Evolutionary conservation across 1,140 invertebrate genomes (phyloP).

Genomic region (Mycetomoellerius zeteki): DNA sequence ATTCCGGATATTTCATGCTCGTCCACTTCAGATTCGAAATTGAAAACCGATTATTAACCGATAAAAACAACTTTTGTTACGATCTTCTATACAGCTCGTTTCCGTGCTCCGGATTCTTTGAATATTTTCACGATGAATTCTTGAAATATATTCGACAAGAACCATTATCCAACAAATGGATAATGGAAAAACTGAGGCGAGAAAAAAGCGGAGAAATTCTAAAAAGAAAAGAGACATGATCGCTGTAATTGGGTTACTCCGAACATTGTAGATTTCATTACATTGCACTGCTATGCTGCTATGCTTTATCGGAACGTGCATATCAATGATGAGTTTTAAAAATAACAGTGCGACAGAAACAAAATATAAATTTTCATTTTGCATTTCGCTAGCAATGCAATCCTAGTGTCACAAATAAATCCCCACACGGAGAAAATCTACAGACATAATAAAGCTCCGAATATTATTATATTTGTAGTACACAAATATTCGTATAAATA

Average conservation of each 20-base stretch:
- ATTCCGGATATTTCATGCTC: neutral
- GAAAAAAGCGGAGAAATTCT: slow-evolving; percentile 17
- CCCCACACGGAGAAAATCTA: slow-evolving; percentile 26
- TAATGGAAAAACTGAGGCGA: neutral
- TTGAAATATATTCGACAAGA: slow-evolving; percentile 1
- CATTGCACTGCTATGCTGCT: neutral
- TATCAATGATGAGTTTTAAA: neutral
- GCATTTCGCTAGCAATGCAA: slow-evolving; percentile 25
- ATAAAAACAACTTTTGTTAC: slow-evolving; percentile 22
- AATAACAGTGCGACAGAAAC: neutral
- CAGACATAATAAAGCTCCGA: slow-evolving; percentile 34
- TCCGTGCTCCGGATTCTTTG: neutral
- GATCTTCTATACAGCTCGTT: neutral
- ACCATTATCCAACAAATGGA: neutral
- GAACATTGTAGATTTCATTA: neutral
- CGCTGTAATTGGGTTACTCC: neutral
- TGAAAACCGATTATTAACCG: slow-evolving; percentile 25
- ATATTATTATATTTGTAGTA: slow-evolving; percentile 48
- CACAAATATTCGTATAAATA: slow-evolving; percentile 43
- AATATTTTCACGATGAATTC: slow-evolving; percentile 19
- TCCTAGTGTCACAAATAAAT: slow-evolving; percentile 46
- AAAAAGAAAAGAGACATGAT: neutral
- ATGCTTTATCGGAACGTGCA: neutral
- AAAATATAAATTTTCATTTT: slow-evolving; percentile 41
- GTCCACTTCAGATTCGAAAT: slow-evolving; percentile 1